Base-by-base conservation (phyloP, 30 jellyfish, hydroid and myxozoan genomes). In the Catostylus mosaicus region DNA sequence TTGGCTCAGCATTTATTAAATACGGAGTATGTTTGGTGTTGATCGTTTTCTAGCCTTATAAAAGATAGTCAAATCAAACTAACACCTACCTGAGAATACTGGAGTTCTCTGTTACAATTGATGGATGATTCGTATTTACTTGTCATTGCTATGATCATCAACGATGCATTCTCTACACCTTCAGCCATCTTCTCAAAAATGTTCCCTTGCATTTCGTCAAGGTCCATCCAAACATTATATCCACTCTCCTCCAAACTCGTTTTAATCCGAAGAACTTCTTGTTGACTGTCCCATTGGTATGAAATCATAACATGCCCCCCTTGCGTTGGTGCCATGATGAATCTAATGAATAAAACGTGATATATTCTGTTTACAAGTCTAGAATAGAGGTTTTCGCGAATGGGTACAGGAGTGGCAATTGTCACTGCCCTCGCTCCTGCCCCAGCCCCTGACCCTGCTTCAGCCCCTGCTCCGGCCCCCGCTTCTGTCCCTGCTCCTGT, bases 181-280 rank as follows among this genome's bases (percentile, higher is more conserved):
- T 62, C 90, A 64, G 90, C 90, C 90, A 79, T 79, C 37, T 63
- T 79, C 64, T 61, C 32, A 19, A 38, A 63, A 26, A 79, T 79
- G 29, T 62, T 79, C 20, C 90, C 90, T 43, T 50, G 61, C 85
- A 63, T 79, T 33, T 62, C 90, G n/a, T 79, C 84, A 20, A 63
- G 47, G 38, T 64, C 90, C 73, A 79, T 64, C 90, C 90, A 79
- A 7, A 63, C 74, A 18, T 79, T 84, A 31, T 62, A 79, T 19
- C 90, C 90, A 79, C 57, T 67, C 12, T 43, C 71, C 19, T 62
- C 90, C 50, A 79, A 43, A 16, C 74, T 45, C 75, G 63, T 84
- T 63, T 79, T 79, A 50, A 79, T 60, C 2, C 64, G 71, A 45
- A 62, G 27, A 52, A 65, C 90, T 46, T 57, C 73, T 19, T 40